Evolutionary conservation across 2,797 vertebrate genomes (phyloP), one percentile per base, ranked within the genome.

Genomic region (Muscicapa comitata): DNA sequence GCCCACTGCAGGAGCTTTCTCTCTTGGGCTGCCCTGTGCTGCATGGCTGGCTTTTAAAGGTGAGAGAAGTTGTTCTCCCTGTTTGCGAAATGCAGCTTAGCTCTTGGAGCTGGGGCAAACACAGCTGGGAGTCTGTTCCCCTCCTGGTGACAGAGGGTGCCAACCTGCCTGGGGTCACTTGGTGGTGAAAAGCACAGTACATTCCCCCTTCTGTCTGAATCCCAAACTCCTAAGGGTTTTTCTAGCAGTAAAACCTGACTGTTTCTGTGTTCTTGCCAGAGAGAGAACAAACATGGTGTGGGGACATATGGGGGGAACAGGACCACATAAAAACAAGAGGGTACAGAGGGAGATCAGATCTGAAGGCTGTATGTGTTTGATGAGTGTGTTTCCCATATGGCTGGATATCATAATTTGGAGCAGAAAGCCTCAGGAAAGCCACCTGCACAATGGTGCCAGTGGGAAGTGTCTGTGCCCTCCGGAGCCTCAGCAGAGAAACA

Each of bases 401-500:
- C 47, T 29, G 25, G 15, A 77, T 57, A 25, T 76, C 4, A 13
- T n/a, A 3, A 45, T 63, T 51, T 54, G 72, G 48, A 91, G 84
- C 14, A 53, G 77, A 89, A 88, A 83, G 42, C 82, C 79, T 62
- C 12, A 28, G 17, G 23, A 95, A 81, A 43, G 54, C 42, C 54
- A 70, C 42, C 29, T 57, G 47, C 59, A 47, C 3, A 21, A 14
- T 21, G 51, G 26, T 59, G 70, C 70, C 2, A 0, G 25, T 71
- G 87, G 40, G 61, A 93, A 35, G 8, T 3, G 35, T 48, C 17
- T 1, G 2, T 73, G 42, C 1, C 1, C 29, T 86, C 37, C 1
- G 1, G 61, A 66, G 25, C 57, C 59, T 89, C 55, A 40, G 38
- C 45, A 50, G 53, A 77, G 35, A n/a, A 77, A 26, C 61, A 71